phyloP scores from a whole-genome alignment of 2,888 invertebrate genomes.

The Rosalia funebris region DNA sequence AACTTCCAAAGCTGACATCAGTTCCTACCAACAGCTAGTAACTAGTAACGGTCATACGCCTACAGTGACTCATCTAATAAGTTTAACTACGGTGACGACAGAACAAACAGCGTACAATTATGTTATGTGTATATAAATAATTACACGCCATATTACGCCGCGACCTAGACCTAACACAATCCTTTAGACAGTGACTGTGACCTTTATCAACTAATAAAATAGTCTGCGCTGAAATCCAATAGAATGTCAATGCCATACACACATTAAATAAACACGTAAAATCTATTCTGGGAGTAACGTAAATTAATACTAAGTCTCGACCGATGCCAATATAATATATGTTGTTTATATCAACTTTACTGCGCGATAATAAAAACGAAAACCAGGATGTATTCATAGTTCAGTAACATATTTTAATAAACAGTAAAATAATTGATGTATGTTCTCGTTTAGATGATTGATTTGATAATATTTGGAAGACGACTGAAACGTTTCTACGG shows the following conservation, averaged over 20 bases:
- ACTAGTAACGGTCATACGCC: neutral
- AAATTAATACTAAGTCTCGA: neutral
- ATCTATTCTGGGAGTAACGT: neutral
- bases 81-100: neutral
- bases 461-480: no score
- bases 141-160: neutral
- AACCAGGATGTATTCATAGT: no score
- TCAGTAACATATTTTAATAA: no score
- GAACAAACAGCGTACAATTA: neutral
- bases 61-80: neutral
- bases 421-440: no score
- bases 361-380: no score
- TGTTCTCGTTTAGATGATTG: no score
- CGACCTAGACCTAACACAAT: constrained; percentile 15
- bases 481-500: no score
- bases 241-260: constrained; percentile 10
- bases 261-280: neutral
- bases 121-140: neutral
- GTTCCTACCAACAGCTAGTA: neutral
- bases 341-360: no score
- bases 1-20: neutral
- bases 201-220: neutral
- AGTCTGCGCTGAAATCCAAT: constrained; percentile 1
- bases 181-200: constrained; percentile 9
- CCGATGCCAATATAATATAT: no score